Evolutionary conservation across 1,140 invertebrate species (phyloP).

Genomic region (Heliconius melpomene): DNA sequence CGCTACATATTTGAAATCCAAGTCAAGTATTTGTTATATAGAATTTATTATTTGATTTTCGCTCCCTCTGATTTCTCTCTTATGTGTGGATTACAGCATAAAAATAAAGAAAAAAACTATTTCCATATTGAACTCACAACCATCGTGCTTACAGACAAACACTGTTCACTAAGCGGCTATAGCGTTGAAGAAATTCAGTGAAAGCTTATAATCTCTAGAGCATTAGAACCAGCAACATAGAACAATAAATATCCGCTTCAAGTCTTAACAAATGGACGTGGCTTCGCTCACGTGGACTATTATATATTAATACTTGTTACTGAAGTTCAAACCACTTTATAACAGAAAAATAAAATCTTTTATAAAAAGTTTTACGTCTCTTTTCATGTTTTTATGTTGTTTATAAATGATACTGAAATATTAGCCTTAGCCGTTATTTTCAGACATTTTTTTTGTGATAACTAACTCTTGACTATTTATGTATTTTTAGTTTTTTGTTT

Average conservation of each 20-base stretch:
- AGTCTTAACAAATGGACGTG: conserved; percentile 1
- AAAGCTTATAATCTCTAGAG: conserved; percentile 7
- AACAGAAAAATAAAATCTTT: neutral
- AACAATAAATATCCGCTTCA: neutral
- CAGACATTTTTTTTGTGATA: too few relatives aligned
- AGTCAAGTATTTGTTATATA: too few relatives aligned
- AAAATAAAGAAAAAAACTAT: too few relatives aligned
- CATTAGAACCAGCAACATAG: neutral
- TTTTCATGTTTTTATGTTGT: neutral
- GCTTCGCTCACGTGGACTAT: neutral
- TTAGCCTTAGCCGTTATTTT: too few relatives aligned
- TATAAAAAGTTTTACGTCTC: neutral
- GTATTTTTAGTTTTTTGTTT: too few relatives aligned
- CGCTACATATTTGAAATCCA: too few relatives aligned
- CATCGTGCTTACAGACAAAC: neutral
- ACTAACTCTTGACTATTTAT: too few relatives aligned
- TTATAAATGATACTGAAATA: too few relatives aligned
- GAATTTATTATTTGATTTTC: too few relatives aligned
- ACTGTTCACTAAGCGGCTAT: neutral
- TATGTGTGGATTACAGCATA: too few relatives aligned
- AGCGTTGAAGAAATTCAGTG: neutral
- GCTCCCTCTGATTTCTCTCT: too few relatives aligned
- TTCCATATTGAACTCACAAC: neutral
- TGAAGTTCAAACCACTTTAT: neutral
- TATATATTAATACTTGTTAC: neutral